Evolutionary conservation across 2,113 vertebrate genomes (phyloP), one percentile per base, ranked within the genome.

Genomic region (Colaptes auratus): DNA sequence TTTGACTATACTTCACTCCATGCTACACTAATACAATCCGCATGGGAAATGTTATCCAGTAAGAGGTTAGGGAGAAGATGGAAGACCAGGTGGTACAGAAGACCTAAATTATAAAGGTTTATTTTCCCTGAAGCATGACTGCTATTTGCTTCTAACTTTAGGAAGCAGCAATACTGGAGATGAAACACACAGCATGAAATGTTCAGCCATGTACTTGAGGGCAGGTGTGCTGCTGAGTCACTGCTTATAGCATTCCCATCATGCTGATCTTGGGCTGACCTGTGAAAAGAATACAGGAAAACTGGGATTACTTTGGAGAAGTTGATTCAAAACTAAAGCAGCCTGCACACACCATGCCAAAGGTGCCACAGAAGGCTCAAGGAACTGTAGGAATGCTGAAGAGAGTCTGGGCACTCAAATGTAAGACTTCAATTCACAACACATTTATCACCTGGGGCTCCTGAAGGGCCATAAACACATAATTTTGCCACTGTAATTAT

Each of bases 401-500:
- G 53, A 74, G 70, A 74, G 25, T 30, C 25, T 30, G 70, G 76
- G 56, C 53, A 35, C 44, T 83, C 36, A 6, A 48, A 81, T 6
- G 30, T 67, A 58, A n/a, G 33, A 90, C 44, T 18, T 36, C 61
- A 88, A 93, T 42, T 42, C 95, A 81, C 96, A 96, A 72, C 86
- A 92, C 55, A 28, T 90, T 96, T 96, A 86, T 93, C 92, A 88
- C 93, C 92, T 88, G 80, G 58, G 61, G 83, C 58, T 96, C 88
- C 96, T 88, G 48, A 88, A 92, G 93, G 92, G 80, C 83, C 73
- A 90, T 30, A 88, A 95, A 60, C 44, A 81, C 44, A 50, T 75
- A 20, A 72, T 75, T 96, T 83, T 96, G 93, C 90, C 65, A 60
- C 58, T 88, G 88, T 94, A 96, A 96, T 96, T 96, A 96, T 77